Percentiles rank a stretch among this genome's conserved stretches.
These are phyloP conservation scores for Macrobrachium nipponense DNA, from an alignment of 1,140 invertebrate species.

Conservation along the genomic window DNA sequence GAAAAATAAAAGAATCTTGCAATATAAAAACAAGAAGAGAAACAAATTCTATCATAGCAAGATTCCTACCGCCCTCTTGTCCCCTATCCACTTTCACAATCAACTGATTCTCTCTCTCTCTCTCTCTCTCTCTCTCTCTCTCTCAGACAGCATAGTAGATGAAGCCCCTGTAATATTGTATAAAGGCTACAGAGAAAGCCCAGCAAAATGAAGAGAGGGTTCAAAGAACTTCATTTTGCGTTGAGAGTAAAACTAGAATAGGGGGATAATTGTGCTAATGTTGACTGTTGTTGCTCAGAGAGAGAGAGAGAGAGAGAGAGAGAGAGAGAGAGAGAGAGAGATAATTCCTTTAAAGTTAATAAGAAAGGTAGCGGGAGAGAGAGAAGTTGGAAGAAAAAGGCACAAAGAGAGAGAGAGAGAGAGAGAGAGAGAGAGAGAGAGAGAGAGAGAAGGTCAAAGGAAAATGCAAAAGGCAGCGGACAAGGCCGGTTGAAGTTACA, in stretches of 20 bases:
- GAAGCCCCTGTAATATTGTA: too few species aligned
- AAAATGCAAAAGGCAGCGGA: neutral
- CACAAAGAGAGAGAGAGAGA: neutral
- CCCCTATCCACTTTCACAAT: neutral
- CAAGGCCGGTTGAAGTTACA: too few species aligned
- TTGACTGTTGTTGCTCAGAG: neutral
- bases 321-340: constrained; percentile 25
- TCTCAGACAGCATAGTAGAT: neutral
- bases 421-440: constrained; percentile 14
- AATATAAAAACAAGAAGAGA: too few species aligned
- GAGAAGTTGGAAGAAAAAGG: neutral
- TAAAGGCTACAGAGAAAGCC: too few species aligned
- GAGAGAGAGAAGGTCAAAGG: constrained; percentile 17
- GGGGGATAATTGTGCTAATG: too few species aligned
- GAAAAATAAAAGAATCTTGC: too few species aligned
- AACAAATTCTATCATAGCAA: too few species aligned
- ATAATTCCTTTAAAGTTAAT: neutral
- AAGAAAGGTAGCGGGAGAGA: neutral
- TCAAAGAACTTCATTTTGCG: too few species aligned
- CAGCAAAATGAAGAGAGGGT: too few species aligned
- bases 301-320: constrained; percentile 28
- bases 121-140: neutral
- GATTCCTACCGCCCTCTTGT: neutral
- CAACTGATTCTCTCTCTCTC: neutral
- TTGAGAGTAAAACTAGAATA: too few species aligned